phyloP scores from a whole-genome alignment of 2,797 vertebrate species.

The Stomatorhinus walkeri region DNA sequence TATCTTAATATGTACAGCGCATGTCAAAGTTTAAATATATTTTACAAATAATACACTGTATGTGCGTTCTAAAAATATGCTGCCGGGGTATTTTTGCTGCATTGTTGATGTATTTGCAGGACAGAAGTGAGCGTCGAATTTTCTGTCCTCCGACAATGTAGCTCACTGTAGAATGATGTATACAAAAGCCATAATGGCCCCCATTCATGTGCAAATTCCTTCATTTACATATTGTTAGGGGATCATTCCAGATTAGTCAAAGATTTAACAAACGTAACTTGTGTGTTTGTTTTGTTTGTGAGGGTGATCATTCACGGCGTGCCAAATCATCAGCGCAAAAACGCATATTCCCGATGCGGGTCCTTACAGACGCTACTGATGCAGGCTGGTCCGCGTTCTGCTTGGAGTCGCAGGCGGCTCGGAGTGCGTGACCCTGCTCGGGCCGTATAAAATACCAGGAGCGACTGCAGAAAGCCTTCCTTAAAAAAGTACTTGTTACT shows the following conservation, averaged over 20 bases:
- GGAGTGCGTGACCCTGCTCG: not conserved
- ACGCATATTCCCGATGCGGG: constrained; percentile 48
- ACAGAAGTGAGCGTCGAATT: constrained; percentile 57
- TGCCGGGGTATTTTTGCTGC: not conserved
- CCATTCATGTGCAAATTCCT: constrained; percentile 74
- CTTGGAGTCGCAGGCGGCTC: not conserved
- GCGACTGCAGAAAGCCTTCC: not conserved
- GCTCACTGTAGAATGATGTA: constrained; percentile 70
- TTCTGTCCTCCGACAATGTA: constrained; percentile 67
- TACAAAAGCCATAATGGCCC: constrained; percentile 65
- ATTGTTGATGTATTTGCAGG: constrained; percentile 76
- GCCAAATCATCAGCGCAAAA: constrained; percentile 64
- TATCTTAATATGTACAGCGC: not conserved
- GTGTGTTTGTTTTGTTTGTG: constrained; percentile 72
- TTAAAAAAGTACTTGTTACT: not conserved
- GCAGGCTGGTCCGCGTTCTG: not conserved
- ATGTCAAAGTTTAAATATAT: not conserved
- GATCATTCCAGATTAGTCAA: constrained; percentile 79
- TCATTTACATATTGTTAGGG: constrained; percentile 80
- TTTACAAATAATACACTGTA: not conserved
- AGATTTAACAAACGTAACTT: constrained; percentile 79
- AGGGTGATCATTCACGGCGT: constrained; percentile 69
- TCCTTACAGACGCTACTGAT: not conserved
- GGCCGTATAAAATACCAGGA: not conserved
- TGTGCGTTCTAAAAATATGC: not conserved